These are phyloP conservation scores for Quadriops clusia DNA, from an alignment of 2,888 invertebrate genomes.

Conservation along the genomic window DNA sequence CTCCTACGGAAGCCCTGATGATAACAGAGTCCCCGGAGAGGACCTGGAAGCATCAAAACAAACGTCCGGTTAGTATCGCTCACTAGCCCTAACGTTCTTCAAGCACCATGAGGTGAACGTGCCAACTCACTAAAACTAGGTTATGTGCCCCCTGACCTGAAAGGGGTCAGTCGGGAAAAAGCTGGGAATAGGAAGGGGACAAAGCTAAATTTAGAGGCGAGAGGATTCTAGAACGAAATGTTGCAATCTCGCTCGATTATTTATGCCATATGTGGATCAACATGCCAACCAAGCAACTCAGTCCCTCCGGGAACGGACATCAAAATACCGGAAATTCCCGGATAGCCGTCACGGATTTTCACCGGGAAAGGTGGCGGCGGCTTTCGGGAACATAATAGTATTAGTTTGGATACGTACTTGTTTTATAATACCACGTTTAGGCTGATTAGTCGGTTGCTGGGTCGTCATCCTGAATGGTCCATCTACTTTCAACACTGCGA, in stretches of 20 bases:
- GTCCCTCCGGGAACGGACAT: no score
- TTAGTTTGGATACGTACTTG: constrained; percentile 38
- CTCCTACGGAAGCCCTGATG: constrained; percentile 76
- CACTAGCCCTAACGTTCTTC: constrained; percentile 15
- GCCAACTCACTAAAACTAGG: constrained; percentile 26
- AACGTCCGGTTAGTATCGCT: no score
- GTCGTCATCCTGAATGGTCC: constrained; percentile 47
- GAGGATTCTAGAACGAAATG: constrained; percentile 5
- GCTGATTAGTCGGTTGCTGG: constrained; percentile 35
- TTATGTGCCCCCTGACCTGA: constrained; percentile 11
- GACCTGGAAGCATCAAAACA: constrained; percentile 72
- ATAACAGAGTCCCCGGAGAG: constrained; percentile 93
- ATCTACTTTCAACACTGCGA: no score
- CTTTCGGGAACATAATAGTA: not conserved
- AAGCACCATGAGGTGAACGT: constrained; percentile 18
- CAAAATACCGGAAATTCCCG: no score
- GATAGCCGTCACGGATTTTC: no score
- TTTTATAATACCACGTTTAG: constrained; percentile 47
- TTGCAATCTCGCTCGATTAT: not conserved
- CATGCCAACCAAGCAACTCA: constrained; percentile 30
- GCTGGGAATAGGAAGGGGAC: no score
- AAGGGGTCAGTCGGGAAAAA: no score
- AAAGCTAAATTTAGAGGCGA: not conserved
- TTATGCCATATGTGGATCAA: constrained; percentile 17
- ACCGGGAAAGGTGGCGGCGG: no score